A percentile compares a stretch with the other conserved stretches of the same genome.
These are phyloP conservation scores for Sorex araneus DNA, from an alignment of 2,113 vertebrate species.

Conservation along the genomic window DNA sequence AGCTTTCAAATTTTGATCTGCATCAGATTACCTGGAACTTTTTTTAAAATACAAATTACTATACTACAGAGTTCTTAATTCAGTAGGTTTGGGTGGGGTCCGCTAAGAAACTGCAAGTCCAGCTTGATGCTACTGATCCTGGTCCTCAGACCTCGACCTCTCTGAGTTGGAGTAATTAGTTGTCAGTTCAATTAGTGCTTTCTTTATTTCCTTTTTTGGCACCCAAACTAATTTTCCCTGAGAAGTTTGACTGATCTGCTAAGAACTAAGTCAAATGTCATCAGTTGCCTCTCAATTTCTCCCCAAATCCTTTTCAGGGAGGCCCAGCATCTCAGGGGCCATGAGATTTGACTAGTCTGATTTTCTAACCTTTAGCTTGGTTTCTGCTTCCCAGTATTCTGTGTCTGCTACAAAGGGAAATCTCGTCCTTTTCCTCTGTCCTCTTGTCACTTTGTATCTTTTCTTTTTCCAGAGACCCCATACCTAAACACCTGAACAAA, in stretches of 20 bases:
- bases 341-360: rapidly evolving
- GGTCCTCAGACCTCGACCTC: neutral
- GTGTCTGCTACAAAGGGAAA: no score
- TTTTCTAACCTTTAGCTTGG: neutral
- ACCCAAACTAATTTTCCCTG: neutral
- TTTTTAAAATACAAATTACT: neutral
- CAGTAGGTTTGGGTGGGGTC: neutral
- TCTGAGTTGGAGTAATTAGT: neutral
- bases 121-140: neutral
- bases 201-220: neutral
- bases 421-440: neutral
- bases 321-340: rapidly evolving
- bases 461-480: neutral
- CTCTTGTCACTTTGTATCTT: neutral
- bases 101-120: neutral
- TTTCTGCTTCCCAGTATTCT: rapidly evolving
- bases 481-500: neutral
- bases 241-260: neutral
- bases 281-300: no score
- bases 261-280: neutral
- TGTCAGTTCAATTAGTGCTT: no score
- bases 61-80: neutral
- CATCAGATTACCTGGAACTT: neutral
- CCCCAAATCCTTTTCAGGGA: neutral
- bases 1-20: neutral